Percentiles rank a stretch among this genome's conserved stretches.
Conservation (phyloP, 1,140 invertebrate genomes). For the Ceratina calcarata region DNA sequence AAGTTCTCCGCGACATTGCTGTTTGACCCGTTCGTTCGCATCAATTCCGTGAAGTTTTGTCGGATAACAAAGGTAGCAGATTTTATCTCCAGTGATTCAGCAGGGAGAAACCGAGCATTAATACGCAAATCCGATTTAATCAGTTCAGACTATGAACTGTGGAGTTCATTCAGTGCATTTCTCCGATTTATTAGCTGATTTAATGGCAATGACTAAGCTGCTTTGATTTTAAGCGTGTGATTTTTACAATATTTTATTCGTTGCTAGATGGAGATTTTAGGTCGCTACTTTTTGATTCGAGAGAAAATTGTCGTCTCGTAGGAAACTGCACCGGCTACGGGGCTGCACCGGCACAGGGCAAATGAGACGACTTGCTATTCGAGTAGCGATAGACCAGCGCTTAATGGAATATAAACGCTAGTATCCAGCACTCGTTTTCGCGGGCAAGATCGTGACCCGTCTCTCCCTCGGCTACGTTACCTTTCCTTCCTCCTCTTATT, state of each 20-base stretch:
- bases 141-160: no score
- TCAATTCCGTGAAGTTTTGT: no score
- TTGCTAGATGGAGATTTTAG: background rate
- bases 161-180: no score
- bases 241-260: background rate
- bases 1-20: no score
- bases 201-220: no score
- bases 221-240: background rate
- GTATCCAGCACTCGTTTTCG: slow-evolving; percentile 34
- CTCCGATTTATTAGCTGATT: no score
- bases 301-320: slow-evolving; percentile 12
- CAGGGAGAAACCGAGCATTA: no score
- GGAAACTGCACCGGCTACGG: slow-evolving; percentile 3
- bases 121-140: no score
- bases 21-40: background rate
- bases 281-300: background rate
- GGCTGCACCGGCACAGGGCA: slow-evolving; percentile 6
- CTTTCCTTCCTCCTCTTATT: background rate
- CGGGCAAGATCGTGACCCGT: slow-evolving; percentile 6
- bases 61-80: no score
- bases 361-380: slow-evolving; percentile 30
- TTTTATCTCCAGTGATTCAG: no score
- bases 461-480: no score
- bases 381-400: slow-evolving; percentile 26
- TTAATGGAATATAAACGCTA: slow-evolving; percentile 21